phyloP scores from a whole-genome alignment of 2,113 vertebrate species.

The Paraplagusia blochii region DNA sequence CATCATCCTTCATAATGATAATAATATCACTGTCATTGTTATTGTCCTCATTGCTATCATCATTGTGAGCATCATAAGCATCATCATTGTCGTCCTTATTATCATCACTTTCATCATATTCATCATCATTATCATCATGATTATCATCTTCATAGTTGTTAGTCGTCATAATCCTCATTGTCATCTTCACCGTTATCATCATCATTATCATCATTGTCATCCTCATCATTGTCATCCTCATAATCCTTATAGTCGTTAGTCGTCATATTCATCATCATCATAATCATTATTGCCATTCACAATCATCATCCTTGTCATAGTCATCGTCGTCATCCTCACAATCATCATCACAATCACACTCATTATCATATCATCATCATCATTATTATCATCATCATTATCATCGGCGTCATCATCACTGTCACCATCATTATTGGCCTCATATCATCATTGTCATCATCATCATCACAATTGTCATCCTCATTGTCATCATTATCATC shows the following conservation, averaged over 20 bases:
- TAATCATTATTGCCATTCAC: slow-evolving; percentile 63
- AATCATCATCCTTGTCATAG: background rate
- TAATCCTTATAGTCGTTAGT: background rate
- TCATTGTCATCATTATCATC: background rate
- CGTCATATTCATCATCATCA: background rate
- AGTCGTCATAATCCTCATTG: too few relatives aligned
- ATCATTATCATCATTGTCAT: too few relatives aligned
- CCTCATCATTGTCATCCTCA: background rate
- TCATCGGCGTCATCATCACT: too few relatives aligned
- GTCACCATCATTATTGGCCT: background rate
- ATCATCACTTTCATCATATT: background rate
- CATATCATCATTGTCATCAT: background rate
- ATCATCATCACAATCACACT: too few relatives aligned
- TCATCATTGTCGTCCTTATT: background rate
- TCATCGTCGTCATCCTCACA: background rate
- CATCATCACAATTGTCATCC: background rate
- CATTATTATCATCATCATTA: too few relatives aligned
- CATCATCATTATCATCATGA: too few relatives aligned
- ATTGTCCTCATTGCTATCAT: background rate
- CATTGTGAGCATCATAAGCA: too few relatives aligned
- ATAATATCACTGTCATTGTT: background rate
- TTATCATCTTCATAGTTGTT: too few relatives aligned
- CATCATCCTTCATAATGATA: background rate
- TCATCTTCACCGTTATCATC: too few relatives aligned
- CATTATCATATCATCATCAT: too few relatives aligned